Evolutionary conservation across 2,113 vertebrate species (phyloP).

Genomic region (Apodemus sylvaticus): DNA sequence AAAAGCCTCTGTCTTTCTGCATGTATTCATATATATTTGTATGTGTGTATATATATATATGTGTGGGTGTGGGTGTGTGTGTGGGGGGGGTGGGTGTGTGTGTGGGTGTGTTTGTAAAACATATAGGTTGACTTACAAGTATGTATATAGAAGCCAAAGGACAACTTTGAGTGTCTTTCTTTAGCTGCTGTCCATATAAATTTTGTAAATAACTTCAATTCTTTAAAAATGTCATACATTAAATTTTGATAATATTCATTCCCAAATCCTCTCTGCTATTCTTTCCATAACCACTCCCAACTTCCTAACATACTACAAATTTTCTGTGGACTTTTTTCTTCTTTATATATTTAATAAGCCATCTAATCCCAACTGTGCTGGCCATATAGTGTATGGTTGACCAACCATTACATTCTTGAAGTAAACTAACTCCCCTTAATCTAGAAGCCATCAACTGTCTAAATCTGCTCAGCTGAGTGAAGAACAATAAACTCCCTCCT

Average conservation of each 20-base stretch:
- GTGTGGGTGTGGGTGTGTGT: not conserved
- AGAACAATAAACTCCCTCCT: not conserved
- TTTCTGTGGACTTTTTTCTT: not conserved
- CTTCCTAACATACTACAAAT: not conserved
- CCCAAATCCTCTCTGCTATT: not conserved
- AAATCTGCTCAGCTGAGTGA: not conserved
- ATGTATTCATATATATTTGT: no score
- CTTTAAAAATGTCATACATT: not conserved
- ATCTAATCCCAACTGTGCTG: not conserved
- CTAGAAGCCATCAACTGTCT: not conserved
- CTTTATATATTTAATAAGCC: not conserved
- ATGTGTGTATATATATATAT: no score
- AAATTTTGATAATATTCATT: not conserved
- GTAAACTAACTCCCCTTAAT: not conserved
- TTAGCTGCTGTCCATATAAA: not conserved
- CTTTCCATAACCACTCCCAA: accelerated
- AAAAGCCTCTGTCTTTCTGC: not conserved
- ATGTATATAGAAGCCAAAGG: not conserved
- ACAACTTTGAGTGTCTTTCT: not conserved
- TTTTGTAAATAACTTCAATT: not conserved
- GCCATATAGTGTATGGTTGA: not conserved
- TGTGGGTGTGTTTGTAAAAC: not conserved
- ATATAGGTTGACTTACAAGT: not conserved
- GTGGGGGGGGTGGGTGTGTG: no score
- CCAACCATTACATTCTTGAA: not conserved